These are phyloP conservation scores for Ranitomeya imitator DNA, from an alignment of 2,113 vertebrate species.

Conservation along the genomic window DNA sequence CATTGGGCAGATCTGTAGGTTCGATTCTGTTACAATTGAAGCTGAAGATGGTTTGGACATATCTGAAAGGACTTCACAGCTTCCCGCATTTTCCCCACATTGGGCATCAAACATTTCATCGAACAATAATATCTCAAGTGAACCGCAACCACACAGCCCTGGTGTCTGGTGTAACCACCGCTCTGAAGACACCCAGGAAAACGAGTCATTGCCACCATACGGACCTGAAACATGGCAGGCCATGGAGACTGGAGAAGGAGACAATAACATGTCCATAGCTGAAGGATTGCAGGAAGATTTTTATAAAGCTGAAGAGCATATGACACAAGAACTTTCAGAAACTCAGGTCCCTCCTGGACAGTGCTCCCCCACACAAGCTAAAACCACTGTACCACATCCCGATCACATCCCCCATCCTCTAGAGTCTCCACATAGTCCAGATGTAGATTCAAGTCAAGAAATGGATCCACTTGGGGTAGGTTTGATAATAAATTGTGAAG, in stretches of 20 bases:
- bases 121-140: constrained; percentile 80
- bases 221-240: constrained; percentile 61
- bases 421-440: not conserved
- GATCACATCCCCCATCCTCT: not conserved
- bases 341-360: not conserved
- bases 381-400: not conserved
- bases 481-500: constrained; percentile 18
- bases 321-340: not conserved
- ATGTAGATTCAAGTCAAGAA: not conserved
- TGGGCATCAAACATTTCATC: constrained; percentile 85
- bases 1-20: not conserved
- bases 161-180: constrained; percentile 66
- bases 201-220: constrained; percentile 59
- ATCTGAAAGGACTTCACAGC: not conserved
- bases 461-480: constrained; percentile 42
- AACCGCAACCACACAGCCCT: constrained; percentile 5
- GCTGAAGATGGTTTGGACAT: not conserved
- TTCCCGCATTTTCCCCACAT: constrained; percentile 59
- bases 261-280: constrained; percentile 17
- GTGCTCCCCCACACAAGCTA: not conserved
- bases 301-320: not conserved
- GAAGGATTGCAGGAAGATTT: constrained; percentile 51
- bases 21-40: constrained; percentile 13
- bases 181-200: constrained; percentile 60
- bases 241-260: constrained; percentile 54